These are phyloP conservation scores for Catagonus wagneri DNA, from an alignment of 2,113 vertebrate genomes.

Conservation along the genomic window DNA sequence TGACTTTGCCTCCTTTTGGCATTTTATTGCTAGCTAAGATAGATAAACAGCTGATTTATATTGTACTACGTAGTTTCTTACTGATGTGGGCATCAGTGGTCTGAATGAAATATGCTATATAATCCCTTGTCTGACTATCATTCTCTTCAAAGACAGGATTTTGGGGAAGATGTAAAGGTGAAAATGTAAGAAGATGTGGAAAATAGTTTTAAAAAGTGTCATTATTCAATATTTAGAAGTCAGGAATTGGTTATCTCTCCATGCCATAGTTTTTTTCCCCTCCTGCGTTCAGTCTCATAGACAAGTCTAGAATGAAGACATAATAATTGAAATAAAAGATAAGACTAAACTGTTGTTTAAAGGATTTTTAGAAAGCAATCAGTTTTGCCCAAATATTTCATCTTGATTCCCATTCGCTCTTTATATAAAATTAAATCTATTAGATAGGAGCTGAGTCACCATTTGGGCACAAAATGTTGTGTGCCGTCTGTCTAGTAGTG, in stretches of 20 bases:
- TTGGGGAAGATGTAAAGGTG: background rate
- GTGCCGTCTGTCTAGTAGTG: background rate
- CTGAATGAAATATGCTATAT: background rate
- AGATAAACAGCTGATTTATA: slow-evolving; percentile 10
- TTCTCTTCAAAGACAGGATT: background rate
- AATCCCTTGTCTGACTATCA: background rate
- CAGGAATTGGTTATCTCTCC: background rate
- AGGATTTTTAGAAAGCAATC: slow-evolving; percentile 1
- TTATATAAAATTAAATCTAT: slow-evolving; percentile 55
- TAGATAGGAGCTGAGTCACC: background rate
- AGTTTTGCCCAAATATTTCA: slow-evolving; percentile 29
- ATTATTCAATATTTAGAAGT: background rate
- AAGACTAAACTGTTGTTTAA: slow-evolving; percentile 16
- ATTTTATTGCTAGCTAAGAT: slow-evolving; percentile 15
- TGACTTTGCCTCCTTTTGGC: background rate
- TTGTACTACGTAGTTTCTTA: background rate
- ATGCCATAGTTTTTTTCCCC: background rate
- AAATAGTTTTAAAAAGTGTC: background rate
- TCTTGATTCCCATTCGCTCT: slow-evolving; percentile 48
- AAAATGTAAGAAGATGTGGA: background rate
- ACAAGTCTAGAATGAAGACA: background rate
- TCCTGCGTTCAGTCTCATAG: background rate
- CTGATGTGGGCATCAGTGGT: background rate
- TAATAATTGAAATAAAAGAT: slow-evolving; percentile 17
- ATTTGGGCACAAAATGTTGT: background rate